These are phyloP conservation scores for Apus apus DNA, from an alignment of 2,113 vertebrate genomes.

Conservation along the genomic window DNA sequence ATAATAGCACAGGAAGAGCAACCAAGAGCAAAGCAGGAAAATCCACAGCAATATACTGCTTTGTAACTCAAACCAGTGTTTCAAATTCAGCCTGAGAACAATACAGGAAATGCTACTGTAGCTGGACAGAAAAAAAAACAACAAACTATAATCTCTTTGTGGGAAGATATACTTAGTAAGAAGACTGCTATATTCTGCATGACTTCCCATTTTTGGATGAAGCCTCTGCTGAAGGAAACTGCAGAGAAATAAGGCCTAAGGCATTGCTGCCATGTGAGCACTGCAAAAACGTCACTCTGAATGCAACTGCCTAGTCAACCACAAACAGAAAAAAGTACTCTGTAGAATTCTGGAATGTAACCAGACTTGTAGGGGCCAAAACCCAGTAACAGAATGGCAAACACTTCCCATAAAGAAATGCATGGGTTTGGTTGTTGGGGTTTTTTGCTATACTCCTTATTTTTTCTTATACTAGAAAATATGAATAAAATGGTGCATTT, in stretches of 20 bases:
- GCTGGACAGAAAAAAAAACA: background rate
- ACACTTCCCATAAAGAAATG: background rate
- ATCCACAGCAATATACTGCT: background rate
- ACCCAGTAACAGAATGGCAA: background rate
- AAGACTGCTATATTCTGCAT: background rate
- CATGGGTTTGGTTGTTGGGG: accelerated
- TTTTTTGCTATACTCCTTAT: background rate
- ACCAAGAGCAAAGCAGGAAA: background rate
- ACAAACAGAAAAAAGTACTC: background rate
- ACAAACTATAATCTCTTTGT: background rate
- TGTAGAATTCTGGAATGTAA: background rate
- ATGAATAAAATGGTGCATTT: background rate
- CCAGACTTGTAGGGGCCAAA: background rate
- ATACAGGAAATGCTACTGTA: background rate
- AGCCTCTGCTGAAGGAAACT: background rate
- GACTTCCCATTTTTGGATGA: background rate
- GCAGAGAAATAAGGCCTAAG: background rate
- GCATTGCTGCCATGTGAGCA: background rate
- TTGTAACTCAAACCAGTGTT: background rate
- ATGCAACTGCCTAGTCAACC: background rate
- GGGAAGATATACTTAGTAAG: background rate
- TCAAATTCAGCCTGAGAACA: background rate
- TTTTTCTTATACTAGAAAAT: background rate
- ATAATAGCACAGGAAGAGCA: background rate
- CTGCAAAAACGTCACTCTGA: background rate